Evolutionary conservation across 2,888 invertebrate genomes (phyloP), one percentile per base, ranked within the genome.

Genomic region (Beris morrisii): DNA sequence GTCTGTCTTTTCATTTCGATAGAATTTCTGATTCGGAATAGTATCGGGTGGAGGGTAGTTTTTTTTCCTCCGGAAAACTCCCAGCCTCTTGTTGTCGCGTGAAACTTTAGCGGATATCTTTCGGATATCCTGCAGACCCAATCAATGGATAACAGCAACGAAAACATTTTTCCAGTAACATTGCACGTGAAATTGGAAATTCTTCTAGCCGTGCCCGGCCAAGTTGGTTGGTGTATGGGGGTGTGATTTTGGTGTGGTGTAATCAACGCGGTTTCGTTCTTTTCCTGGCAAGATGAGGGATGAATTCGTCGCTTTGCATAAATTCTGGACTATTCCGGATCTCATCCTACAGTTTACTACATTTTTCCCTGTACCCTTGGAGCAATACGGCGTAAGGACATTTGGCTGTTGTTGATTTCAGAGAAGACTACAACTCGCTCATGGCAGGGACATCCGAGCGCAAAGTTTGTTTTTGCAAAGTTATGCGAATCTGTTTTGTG

Each of bases 81-180:
- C 38, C 61, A 61, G 15, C 15, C 61, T 61, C 61, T 28, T 15
- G n/a, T 50, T 61, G 38, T n/a, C 15, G 31, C 15, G 31, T 50
- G 22, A 48, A 59, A 61, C 61, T 61, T 59, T 61, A 15, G 52
- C 52, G 52, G 61, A 50, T 61, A 61, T 52, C 50, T 61, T 61
- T 50, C 46, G 61, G 52, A 61, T 61, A 61, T 61, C 61, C 61
- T 52, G 61, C 15, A 52, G 61, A 61, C 61, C 61, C 61, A 61
- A 61, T 61, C 61, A 61, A 61, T 61, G 50, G 61, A 61, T 61
- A 52, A 52, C 61, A 52, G 38, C 43, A 52, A 48, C 48, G 55
- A 50, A 61, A 61, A 61, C 61, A 61, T 52, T 61, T 59, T 52
- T 61, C 61, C 48, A 61, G 61, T 52, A 61, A 43, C 52, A 61